A percentile compares a stretch with the other conserved stretches of the same genome.
Evolutionary conservation across 2,797 vertebrate genomes (phyloP).

Genomic region (Nyctalus aviator): DNA sequence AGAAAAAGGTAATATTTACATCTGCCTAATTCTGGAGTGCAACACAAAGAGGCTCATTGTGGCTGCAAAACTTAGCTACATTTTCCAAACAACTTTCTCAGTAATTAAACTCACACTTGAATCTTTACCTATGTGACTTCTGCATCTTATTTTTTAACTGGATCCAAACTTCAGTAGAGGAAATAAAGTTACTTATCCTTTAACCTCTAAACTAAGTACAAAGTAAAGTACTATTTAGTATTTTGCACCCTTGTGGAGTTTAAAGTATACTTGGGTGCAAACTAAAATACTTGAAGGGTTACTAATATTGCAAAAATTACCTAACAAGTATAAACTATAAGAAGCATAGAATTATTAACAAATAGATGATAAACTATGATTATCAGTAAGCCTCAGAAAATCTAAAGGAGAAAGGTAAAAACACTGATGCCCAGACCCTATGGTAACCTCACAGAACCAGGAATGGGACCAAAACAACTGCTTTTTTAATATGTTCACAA

Average conservation of each 20-base stretch:
- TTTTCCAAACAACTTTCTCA: background rate
- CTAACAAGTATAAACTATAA: background rate
- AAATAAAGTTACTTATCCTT: background rate
- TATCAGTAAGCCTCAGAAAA: background rate
- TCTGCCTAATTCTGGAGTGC: background rate
- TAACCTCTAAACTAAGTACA: background rate
- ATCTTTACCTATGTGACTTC: slow-evolving; percentile 1
- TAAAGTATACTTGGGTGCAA: background rate
- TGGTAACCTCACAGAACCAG: background rate
- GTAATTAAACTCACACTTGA: slow-evolving; percentile 9
- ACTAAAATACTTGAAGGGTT: background rate
- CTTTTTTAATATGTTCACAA: background rate
- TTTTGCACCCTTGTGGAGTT: background rate
- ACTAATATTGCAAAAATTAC: background rate
- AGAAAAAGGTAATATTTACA: slow-evolving; percentile 10
- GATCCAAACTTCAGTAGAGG: slow-evolving; percentile 27
- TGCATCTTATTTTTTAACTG: background rate
- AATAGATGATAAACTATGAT: background rate
- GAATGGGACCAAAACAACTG: background rate
- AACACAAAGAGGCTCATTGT: background rate
- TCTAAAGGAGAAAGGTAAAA: background rate
- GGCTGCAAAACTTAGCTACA: background rate
- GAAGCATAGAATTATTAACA: background rate
- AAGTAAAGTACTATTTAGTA: background rate
- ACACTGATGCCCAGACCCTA: background rate